Percentiles rank a stretch among this genome's conserved stretches.
phyloP scores from a whole-genome alignment of 2,113 vertebrate species.

The Riparia riparia region DNA sequence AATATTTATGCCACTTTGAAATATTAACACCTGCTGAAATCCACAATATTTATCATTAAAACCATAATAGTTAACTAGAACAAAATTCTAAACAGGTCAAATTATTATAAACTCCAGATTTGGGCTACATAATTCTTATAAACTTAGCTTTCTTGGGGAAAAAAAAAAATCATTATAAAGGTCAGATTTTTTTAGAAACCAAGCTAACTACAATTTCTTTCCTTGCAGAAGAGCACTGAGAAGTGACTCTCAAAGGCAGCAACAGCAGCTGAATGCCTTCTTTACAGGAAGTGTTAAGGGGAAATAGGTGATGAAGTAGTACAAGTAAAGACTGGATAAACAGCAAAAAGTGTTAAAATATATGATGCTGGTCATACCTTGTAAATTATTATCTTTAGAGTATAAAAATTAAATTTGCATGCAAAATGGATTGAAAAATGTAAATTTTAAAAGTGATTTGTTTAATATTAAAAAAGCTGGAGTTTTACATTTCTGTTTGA shows the following conservation, averaged over 20 bases:
- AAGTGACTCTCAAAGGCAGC: neutral
- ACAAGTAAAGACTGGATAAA: neutral
- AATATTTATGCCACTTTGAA: neutral
- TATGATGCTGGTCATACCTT: neutral
- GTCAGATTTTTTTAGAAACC: neutral
- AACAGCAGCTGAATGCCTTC: neutral
- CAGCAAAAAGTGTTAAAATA: neutral
- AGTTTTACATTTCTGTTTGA: neutral
- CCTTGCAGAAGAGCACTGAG: neutral
- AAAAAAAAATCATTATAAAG: neutral
- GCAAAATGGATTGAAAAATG: neutral
- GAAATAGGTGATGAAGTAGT: neutral
- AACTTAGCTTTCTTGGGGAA: neutral
- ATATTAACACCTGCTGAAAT: neutral
- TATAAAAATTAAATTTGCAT: neutral
- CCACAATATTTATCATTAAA: neutral
- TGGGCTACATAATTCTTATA: neutral
- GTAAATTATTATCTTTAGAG: neutral
- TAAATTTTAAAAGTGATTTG: neutral
- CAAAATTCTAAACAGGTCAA: neutral
- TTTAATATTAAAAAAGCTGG: neutral
- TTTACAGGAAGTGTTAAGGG: neutral
- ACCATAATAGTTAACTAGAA: neutral
- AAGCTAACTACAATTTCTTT: neutral
- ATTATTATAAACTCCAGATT: neutral